Evolutionary conservation across 2,888 invertebrate species (phyloP).

Genomic region (Sesamia inferens): DNA sequence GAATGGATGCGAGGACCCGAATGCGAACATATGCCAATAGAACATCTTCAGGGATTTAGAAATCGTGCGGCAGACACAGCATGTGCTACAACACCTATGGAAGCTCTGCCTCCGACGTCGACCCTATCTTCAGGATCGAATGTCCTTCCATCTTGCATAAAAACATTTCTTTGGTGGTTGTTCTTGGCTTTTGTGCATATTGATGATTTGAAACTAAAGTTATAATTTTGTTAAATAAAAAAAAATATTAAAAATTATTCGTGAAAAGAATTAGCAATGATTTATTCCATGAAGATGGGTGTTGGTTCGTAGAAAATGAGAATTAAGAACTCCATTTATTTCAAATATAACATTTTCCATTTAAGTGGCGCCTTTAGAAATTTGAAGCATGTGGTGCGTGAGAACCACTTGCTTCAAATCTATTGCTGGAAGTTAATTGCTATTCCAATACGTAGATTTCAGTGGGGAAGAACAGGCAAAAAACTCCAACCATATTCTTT

Average conservation of each 20-base stretch:
- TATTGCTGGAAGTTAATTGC: no score
- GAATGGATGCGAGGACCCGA: no score
- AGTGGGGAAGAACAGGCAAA: no score
- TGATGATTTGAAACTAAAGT: slow-evolving; percentile 49
- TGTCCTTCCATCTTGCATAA: slow-evolving; percentile 85
- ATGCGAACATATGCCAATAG: slow-evolving; percentile 87
- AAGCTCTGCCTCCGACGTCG: slow-evolving; percentile 83
- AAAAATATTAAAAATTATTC: slow-evolving; percentile 49
- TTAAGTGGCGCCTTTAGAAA: not conserved
- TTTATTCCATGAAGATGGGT: slow-evolving; percentile 73
- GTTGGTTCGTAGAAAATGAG: slow-evolving; percentile 73
- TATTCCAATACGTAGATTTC: no score
- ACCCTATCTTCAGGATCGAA: slow-evolving; percentile 80
- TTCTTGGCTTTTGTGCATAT: slow-evolving; percentile 79
- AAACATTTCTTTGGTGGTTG: slow-evolving; percentile 80
- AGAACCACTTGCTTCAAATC: no score
- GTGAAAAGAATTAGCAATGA: slow-evolving; percentile 73
- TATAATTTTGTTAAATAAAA: slow-evolving; percentile 67
- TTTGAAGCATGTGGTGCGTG: no score
- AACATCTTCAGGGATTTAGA: slow-evolving; percentile 84
- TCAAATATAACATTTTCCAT: not conserved
- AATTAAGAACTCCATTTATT: slow-evolving; percentile 35
- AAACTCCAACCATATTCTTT: no score
- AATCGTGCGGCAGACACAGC: slow-evolving; percentile 83
- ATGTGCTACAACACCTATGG: slow-evolving; percentile 82